Percentiles rank a stretch among this genome's conserved stretches.
phyloP scores from a whole-genome alignment of 2,113 vertebrate genomes.

The Drymodes brunneopygia region DNA sequence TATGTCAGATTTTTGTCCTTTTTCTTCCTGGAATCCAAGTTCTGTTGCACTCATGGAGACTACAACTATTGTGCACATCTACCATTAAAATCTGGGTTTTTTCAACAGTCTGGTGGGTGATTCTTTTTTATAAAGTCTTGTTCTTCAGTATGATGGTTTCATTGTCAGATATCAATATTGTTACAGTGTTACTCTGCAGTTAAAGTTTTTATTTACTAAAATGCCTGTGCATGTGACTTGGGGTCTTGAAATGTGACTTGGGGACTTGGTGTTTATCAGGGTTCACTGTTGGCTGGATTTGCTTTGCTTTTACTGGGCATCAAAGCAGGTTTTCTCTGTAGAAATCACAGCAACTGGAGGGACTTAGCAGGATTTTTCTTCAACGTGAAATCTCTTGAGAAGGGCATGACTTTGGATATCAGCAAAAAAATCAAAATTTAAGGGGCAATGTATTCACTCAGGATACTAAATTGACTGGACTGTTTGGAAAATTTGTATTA shows the following conservation, averaged over 20 bases:
- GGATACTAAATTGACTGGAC: background rate
- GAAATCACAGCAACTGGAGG: background rate
- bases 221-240: background rate
- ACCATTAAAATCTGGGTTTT: background rate
- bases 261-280: background rate
- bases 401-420: background rate
- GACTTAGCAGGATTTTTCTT: background rate
- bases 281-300: background rate
- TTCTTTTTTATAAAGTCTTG: background rate
- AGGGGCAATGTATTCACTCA: background rate
- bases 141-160: background rate
- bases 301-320: background rate
- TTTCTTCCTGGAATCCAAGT: background rate
- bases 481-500: background rate
- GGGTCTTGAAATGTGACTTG: background rate
- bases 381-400: background rate
- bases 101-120: background rate
- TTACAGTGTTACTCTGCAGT: background rate
- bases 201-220: background rate
- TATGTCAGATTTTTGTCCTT: background rate
- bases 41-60: background rate
- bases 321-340: background rate
- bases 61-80: background rate
- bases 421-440: background rate
- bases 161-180: background rate